A percentile compares a stretch with the other conserved stretches of the same genome.
phyloP scores from a whole-genome alignment of 2,888 invertebrate species.

The Andrena chrysosceles region DNA sequence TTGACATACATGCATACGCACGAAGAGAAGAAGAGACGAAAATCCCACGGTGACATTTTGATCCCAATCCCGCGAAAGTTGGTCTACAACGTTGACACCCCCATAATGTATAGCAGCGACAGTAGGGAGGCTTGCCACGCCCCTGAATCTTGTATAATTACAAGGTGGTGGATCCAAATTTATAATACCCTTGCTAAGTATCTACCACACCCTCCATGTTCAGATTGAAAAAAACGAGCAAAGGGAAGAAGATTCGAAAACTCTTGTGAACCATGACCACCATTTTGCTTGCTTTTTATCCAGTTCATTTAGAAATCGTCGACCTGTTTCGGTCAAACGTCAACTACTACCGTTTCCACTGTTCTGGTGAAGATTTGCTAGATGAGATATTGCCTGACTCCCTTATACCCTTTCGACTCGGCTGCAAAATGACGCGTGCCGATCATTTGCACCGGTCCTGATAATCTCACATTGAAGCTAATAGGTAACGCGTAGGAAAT shows the following conservation, averaged over 20 bases:
- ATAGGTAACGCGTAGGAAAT: no score
- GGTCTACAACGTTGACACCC: constrained; percentile 16
- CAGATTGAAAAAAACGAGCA: constrained; percentile 21
- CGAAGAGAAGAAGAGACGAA: no score
- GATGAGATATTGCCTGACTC: constrained; percentile 39
- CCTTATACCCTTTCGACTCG: neutral
- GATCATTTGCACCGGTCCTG: no score
- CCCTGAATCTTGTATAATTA: constrained; percentile 75
- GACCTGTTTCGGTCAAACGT: constrained; percentile 65
- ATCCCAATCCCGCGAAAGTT: neutral
- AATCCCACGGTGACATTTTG: neutral
- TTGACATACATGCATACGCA: no score
- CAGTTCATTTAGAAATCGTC: constrained; percentile 61
- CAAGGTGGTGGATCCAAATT: constrained; percentile 75
- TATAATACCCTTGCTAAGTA: constrained; percentile 78
- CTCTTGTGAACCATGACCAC: constrained; percentile 37
- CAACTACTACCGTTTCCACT: constrained; percentile 65
- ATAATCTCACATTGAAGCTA: no score
- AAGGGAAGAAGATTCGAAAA: neutral
- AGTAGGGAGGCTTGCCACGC: constrained; percentile 62
- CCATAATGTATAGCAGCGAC: constrained; percentile 10
- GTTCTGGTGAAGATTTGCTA: constrained; percentile 30
- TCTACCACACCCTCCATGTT: constrained; percentile 68
- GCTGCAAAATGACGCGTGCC: no score
- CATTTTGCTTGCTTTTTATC: constrained; percentile 29